Percentiles rank a stretch among this genome's conserved stretches.
Conservation (phyloP, 2,888 invertebrate genomes). For the Tineola bisselliella region DNA sequence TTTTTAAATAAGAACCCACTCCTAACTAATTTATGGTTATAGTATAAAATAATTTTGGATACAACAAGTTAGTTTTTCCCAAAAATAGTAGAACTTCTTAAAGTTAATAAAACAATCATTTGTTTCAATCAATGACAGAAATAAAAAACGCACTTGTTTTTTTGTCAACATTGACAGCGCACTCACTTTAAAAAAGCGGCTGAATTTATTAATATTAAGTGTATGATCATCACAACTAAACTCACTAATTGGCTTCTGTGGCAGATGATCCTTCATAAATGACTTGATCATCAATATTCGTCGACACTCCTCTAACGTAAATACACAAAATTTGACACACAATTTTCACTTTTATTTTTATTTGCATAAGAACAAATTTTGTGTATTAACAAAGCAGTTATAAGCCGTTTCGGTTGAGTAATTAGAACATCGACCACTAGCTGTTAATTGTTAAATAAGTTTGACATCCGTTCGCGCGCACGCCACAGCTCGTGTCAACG, state of each 20-base stretch:
- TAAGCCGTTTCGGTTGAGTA: background rate
- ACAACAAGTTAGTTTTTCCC: too few species aligned
- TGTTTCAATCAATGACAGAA: background rate
- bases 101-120: background rate
- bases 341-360: background rate
- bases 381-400: background rate
- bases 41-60: too few species aligned
- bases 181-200: background rate
- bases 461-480: conserved; percentile 36
- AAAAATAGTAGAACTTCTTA: background rate
- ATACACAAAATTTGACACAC: background rate
- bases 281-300: conserved; percentile 34
- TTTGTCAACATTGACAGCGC: conserved; percentile 1
- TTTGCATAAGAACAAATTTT: background rate
- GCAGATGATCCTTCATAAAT: conserved; percentile 33
- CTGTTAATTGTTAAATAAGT: conserved; percentile 39
- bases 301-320: background rate
- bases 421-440: conserved; percentile 17
- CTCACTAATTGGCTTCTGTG: conserved; percentile 31
- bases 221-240: conserved; percentile 28
- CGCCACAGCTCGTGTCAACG: conserved; percentile 20
- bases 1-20: too few species aligned
- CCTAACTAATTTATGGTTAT: too few species aligned
- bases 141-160: background rate
- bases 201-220: conserved; percentile 27